phyloP scores from a whole-genome alignment of 2,888 invertebrate genomes.

The Meteorus cinctellus region DNA sequence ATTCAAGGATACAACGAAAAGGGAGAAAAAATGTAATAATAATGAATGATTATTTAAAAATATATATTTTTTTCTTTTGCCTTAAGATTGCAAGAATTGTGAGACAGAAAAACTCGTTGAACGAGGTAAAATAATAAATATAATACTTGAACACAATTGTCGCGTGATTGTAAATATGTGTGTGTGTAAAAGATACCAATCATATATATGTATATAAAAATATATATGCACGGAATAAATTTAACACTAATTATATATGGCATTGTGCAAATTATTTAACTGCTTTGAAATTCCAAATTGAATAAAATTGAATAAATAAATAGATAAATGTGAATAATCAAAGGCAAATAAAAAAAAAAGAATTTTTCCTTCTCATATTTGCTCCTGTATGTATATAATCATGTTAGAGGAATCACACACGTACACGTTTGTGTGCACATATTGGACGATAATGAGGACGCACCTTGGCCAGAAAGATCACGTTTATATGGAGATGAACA shows the following conservation, averaged over 20 bases:
- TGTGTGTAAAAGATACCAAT: neutral
- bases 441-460: slow-evolving; percentile 54
- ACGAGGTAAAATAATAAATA: slow-evolving; percentile 24
- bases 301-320: slow-evolving; percentile 13
- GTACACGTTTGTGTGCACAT: neutral
- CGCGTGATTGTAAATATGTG: slow-evolving; percentile 17
- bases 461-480: slow-evolving; percentile 51
- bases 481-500: slow-evolving; percentile 40
- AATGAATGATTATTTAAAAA: slow-evolving; percentile 1
- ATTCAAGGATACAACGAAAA: slow-evolving; percentile 20
- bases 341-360: slow-evolving; percentile 11
- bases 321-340: slow-evolving; percentile 11
- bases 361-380: slow-evolving; percentile 17
- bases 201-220: neutral
- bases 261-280: slow-evolving; percentile 36
- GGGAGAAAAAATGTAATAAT: neutral
- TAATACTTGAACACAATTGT: slow-evolving; percentile 24
- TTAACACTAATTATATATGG: slow-evolving; percentile 44
- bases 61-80: neutral
- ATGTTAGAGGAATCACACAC: neutral
- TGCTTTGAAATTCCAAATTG: slow-evolving; percentile 11
- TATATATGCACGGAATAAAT: slow-evolving; percentile 46
- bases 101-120: slow-evolving; percentile 35
- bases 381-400: slow-evolving; percentile 28
- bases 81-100: slow-evolving; percentile 1